Conservation (phyloP, 1,140 invertebrate species). For the Neodiprion pinetum region DNA sequence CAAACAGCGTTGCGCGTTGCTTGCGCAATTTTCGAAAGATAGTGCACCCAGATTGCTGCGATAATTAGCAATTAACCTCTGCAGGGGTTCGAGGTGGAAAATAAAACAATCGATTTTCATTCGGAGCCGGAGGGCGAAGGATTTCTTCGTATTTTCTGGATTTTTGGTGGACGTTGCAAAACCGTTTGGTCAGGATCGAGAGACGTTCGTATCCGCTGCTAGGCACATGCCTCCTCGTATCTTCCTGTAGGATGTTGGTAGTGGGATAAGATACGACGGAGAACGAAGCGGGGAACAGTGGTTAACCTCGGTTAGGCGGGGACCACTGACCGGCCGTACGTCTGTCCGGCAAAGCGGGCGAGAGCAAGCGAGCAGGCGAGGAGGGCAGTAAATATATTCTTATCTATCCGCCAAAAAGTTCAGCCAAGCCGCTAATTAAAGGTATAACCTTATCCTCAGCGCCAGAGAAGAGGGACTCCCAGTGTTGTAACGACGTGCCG, state of each 20-base stretch:
- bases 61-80: neutral
- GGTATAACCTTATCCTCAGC: conserved; percentile 35
- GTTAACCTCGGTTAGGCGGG: conserved; percentile 36
- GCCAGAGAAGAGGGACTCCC: neutral
- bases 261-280: conserved; percentile 41
- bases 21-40: too few species aligned
- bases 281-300: conserved; percentile 33
- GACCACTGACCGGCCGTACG: neutral
- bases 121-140: too few species aligned
- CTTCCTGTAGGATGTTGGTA: conserved; percentile 29
- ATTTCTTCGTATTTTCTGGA: too few species aligned
- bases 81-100: neutral
- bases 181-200: conserved; percentile 25
- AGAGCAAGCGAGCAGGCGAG: conserved; percentile 20
- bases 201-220: conserved; percentile 36
- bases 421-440: conserved; percentile 47
- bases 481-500: conserved; percentile 13
- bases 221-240: conserved; percentile 16
- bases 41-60: too few species aligned
- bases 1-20: too few species aligned
- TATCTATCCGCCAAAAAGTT: conserved; percentile 52
- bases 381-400: conserved; percentile 46
- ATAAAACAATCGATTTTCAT: too few species aligned
- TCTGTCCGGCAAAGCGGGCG: conserved; percentile 8
- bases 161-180: neutral